These are phyloP conservation scores for Netelia inedita DNA, from an alignment of 2,888 invertebrate species.

Conservation along the genomic window DNA sequence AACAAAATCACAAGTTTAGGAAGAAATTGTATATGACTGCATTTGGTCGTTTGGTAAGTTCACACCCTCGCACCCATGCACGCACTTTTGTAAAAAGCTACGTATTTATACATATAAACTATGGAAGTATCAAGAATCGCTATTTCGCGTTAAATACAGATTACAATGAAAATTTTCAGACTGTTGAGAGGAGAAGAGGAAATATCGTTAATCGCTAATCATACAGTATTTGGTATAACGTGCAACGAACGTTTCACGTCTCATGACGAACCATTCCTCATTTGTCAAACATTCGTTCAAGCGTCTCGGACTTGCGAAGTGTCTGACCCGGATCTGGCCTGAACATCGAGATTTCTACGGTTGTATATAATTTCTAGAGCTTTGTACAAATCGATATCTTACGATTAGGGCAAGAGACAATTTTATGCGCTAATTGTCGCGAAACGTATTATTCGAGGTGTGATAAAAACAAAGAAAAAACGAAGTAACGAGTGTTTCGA, in stretches of 20 bases:
- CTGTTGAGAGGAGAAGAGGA: conserved; percentile 44
- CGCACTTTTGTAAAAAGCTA: conserved; percentile 59
- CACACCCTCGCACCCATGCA: conserved; percentile 31
- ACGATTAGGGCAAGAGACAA: conserved; percentile 1
- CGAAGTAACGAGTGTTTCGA: neutral
- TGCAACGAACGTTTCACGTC: neutral
- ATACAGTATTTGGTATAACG: conserved; percentile 18
- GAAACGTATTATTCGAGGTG: neutral
- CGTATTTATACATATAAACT: conserved; percentile 43
- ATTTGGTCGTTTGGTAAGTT: conserved; percentile 44
- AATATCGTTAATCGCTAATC: conserved; percentile 24
- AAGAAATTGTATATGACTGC: conserved; percentile 51
- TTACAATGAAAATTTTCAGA: conserved; percentile 52
- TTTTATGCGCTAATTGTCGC: neutral
- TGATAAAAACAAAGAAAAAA: neutral
- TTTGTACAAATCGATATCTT: conserved; percentile 8
- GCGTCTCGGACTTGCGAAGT: neutral
- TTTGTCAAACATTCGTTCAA: neutral
- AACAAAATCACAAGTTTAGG: conserved; percentile 61
- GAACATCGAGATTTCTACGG: neutral
- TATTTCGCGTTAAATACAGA: conserved; percentile 61
- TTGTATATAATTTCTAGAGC: neutral
- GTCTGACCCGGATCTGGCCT: neutral
- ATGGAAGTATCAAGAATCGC: conserved; percentile 53
- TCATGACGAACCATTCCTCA: neutral